Base-by-base conservation (phyloP, 2,888 invertebrate genomes). In the Xanthorhoe designata region DNA sequence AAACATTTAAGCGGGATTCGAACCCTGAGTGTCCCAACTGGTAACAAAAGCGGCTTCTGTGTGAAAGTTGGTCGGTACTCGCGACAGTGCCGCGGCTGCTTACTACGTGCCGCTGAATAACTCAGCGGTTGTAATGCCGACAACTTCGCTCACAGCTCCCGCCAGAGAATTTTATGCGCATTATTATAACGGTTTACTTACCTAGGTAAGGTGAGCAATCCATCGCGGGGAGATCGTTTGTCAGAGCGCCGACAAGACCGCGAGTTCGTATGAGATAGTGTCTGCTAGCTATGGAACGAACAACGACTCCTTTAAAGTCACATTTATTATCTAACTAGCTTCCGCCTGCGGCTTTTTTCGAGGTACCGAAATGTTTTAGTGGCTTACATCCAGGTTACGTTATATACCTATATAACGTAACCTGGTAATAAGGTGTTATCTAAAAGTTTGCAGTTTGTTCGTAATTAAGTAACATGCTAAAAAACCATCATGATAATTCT, bases 21-120 rank as follows among this genome's bases (percentile, higher is more conserved):
- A 47, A 47, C 17, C 47, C 3, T 47, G 15, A 47, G 50, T 50
- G 29, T 45, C 15, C 35, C 17, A 56, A 62, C 62, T 62, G 56
- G 42, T 38, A 35, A 47, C 32, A 50, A 38, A 64, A 65, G 32
- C 35, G 29, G 35, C 47, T 61, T 17, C 29, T 32, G 49, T 55
- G 65, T 17, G 53, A 69, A 71, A 67, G 60, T 70, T 63, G 24
- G 61, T 66, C 60, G 61, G 55, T 67, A 69, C 47, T 47, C 47
- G 64, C 68, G 69, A 68, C 70, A 61, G 59, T 59, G 59, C 50
- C 58, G 52, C 56, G 56, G 56, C 63, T 75, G 74, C 78, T 72
- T 75, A 75, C 80, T 81, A 86, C 90, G 90, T 91, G 90, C 84
- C 85, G 78, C 68, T 77, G 90, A 89, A 91, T 91, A 91, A 89